phyloP scores from a whole-genome alignment of 2,888 invertebrate genomes.

The Lasius platythorax region DNA sequence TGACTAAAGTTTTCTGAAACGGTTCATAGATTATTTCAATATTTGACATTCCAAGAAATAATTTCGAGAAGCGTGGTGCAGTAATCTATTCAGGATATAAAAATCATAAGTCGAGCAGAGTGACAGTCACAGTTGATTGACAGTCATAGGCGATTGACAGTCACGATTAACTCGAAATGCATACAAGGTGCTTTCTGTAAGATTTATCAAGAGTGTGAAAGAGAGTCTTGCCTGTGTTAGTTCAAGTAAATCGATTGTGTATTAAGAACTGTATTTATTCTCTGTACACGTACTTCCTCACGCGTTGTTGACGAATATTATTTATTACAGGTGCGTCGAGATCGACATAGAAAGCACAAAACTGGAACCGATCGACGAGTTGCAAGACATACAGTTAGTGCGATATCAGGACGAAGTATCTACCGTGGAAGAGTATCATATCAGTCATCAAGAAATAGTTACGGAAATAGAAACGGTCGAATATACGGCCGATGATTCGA shows the following conservation, averaged over 20 bases:
- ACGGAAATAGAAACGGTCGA: slow-evolving; percentile 51
- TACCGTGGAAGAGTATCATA: slow-evolving; percentile 64
- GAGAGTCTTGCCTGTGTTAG: neutral
- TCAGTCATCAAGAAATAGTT: slow-evolving; percentile 65
- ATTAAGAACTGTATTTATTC: slow-evolving; percentile 22
- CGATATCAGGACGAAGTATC: slow-evolving; percentile 62
- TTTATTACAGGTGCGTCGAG: slow-evolving; percentile 69
- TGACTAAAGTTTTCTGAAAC: neutral
- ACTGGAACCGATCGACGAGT: slow-evolving; percentile 52
- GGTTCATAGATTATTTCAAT: neutral
- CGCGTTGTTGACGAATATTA: slow-evolving; percentile 43
- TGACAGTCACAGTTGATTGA: neutral
- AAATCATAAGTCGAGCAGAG: neutral
- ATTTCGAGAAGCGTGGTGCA: neutral
- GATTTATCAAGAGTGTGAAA: slow-evolving; percentile 11
- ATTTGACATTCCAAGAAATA: neutral
- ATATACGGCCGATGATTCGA: slow-evolving; percentile 32
- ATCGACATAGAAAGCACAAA: slow-evolving; percentile 53
- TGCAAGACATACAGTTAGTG: slow-evolving; percentile 63
- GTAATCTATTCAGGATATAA: neutral
- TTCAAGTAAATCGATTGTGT: slow-evolving; percentile 17
- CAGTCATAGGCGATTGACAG: neutral
- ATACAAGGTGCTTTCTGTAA: slow-evolving; percentile 27
- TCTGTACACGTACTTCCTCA: slow-evolving; percentile 18
- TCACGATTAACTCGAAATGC: neutral